Conservation (phyloP, 2,113 vertebrate genomes). For the Tragelaphus scriptus region DNA sequence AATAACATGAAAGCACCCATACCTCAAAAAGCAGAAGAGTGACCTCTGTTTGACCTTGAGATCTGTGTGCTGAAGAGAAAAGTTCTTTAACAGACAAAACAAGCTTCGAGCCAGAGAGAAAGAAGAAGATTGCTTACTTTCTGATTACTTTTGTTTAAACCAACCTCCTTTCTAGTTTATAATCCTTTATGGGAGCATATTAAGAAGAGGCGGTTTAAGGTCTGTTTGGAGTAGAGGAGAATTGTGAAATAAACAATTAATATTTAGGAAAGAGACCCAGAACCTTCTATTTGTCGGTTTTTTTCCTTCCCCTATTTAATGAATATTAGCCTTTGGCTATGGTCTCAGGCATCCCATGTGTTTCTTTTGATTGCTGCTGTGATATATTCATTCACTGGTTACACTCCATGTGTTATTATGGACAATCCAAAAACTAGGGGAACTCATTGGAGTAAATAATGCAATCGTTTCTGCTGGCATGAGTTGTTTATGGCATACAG, state of each 20-base stretch:
- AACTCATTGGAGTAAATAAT: neutral
- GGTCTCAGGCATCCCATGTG: neutral
- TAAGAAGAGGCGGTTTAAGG: constrained; percentile 76
- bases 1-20: constrained; percentile 75
- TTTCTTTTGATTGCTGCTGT: constrained; percentile 41
- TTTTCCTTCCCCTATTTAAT: neutral
- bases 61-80: constrained; percentile 68
- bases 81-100: constrained; percentile 74
- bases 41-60: constrained; percentile 81
- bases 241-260: constrained; percentile 80
- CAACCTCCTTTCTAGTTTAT: constrained; percentile 81
- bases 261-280: constrained; percentile 77
- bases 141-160: constrained; percentile 83
- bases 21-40: constrained; percentile 74
- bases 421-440: constrained; percentile 2
- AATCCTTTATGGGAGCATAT: constrained; percentile 80
- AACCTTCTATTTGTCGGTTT: neutral
- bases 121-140: constrained; percentile 78
- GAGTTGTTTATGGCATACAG: neutral
- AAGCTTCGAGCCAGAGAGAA: constrained; percentile 69
- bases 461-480: neutral
- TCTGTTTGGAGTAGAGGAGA: constrained; percentile 80
- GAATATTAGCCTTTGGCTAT: neutral
- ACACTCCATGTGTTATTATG: neutral
- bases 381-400: neutral